Percentiles rank a stretch among this genome's conserved stretches.
phyloP scores from a whole-genome alignment of 2,888 invertebrate genomes.

The Epinotia bilunana region DNA sequence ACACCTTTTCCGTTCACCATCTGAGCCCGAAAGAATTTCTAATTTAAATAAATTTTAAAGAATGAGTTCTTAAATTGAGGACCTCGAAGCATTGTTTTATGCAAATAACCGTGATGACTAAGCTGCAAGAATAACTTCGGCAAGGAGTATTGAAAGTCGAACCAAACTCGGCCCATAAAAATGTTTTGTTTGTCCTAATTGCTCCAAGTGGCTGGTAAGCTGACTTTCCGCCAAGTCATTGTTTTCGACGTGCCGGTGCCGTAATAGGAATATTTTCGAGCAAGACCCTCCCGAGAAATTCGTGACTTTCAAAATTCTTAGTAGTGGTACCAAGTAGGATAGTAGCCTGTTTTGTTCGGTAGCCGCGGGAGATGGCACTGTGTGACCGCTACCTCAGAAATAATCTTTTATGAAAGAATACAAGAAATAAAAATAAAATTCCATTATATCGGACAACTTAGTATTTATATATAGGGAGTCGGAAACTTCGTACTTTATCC shows the following conservation, averaged over 20 bases:
- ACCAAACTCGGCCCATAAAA: slow-evolving; percentile 70
- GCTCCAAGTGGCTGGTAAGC: slow-evolving; percentile 81
- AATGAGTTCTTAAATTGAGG: slow-evolving; percentile 48
- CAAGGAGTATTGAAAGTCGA: slow-evolving; percentile 46
- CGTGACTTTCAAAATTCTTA: slow-evolving; percentile 73
- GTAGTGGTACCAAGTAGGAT: slow-evolving; percentile 59
- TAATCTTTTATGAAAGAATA: neutral
- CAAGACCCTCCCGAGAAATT: slow-evolving; percentile 67
- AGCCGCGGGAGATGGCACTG: slow-evolving; percentile 8
- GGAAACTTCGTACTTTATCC: slow-evolving; percentile 56
- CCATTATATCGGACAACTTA: neutral
- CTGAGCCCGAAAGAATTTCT: slow-evolving; percentile 57
- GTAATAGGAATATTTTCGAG: slow-evolving; percentile 78
- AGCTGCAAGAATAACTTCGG: slow-evolving; percentile 52
- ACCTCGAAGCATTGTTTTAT: slow-evolving; percentile 62
- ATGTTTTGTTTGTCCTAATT: slow-evolving; percentile 83
- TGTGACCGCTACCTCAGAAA: neutral
- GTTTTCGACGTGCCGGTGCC: slow-evolving; percentile 75
- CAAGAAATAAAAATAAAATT: neutral
- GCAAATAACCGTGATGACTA: slow-evolving; percentile 66
- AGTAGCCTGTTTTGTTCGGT: slow-evolving; percentile 53
- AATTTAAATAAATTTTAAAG: slow-evolving; percentile 45
- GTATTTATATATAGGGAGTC: neutral
- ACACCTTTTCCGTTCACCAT: slow-evolving; percentile 52
- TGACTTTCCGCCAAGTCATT: slow-evolving; percentile 77